Conservation (phyloP, 1,140 invertebrate genomes). For the Drosophila setifemur region DNA sequence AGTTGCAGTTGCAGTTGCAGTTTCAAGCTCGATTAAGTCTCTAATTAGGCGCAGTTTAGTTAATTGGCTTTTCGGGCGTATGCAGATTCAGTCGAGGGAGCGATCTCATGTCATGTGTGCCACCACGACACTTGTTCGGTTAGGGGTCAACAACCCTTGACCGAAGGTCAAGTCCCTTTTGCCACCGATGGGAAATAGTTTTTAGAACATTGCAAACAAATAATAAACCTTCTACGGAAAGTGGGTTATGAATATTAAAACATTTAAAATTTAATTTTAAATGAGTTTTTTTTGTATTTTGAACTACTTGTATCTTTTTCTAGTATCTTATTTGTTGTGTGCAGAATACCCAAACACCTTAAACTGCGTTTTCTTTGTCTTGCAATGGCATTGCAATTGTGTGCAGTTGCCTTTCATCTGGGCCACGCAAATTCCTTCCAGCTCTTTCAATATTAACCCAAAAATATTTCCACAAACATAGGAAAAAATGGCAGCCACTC, state of each 20-base stretch:
- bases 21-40: constrained; percentile 77
- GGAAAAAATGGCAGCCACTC: constrained; percentile 21
- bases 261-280: not conserved
- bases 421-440: constrained; percentile 18
- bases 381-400: not conserved
- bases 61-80: constrained; percentile 49
- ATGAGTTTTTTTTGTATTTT: too few relatives aligned
- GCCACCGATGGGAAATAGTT: too few relatives aligned
- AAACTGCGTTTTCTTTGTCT: too few relatives aligned
- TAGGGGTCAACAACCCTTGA: constrained; percentile 5
- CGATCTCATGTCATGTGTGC: constrained; percentile 17
- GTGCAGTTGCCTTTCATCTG: not conserved
- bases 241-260: too few relatives aligned
- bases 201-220: too few relatives aligned
- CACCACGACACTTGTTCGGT: constrained; percentile 8
- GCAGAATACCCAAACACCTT: too few relatives aligned
- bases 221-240: too few relatives aligned
- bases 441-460: constrained; percentile 43
- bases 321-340: too few relatives aligned
- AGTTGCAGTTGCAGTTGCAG: constrained; percentile 27
- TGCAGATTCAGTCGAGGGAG: constrained; percentile 43
- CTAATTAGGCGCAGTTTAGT: constrained; percentile 69
- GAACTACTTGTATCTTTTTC: not conserved
- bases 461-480: constrained; percentile 21
- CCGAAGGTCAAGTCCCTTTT: not conserved